Conservation (phyloP, 2,113 vertebrate species). For the Colius striatus region DNA sequence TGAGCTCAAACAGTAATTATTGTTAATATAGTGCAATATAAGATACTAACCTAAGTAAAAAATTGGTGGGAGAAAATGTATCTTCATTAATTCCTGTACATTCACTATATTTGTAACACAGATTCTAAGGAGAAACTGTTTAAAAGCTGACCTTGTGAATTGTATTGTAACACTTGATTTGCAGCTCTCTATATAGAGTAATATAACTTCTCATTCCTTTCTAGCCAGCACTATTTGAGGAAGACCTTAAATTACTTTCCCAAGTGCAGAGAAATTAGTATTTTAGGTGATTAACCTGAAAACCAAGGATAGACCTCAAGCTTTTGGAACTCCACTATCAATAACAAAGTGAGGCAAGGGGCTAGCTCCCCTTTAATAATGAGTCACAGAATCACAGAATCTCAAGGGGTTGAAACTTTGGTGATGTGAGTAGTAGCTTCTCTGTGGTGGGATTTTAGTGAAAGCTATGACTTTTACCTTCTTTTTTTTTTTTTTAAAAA, state of each 20-base stretch:
- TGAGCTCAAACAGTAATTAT: neutral
- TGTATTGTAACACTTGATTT: neutral
- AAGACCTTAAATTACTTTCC: neutral
- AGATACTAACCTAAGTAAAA: neutral
- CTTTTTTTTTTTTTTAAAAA: neutral
- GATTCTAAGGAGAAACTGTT: neutral
- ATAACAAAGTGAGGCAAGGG: neutral
- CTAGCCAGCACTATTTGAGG: neutral
- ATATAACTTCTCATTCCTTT: neutral
- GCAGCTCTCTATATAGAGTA: neutral
- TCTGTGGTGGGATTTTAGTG: neutral
- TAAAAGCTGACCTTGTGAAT: neutral
- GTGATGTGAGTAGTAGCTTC: neutral
- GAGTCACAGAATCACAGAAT: neutral
- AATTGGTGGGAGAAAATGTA: neutral
- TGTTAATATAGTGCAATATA: neutral
- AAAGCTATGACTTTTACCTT: neutral
- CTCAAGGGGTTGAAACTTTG: neutral
- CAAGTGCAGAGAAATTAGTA: neutral
- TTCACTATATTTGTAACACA: neutral
- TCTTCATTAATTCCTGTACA: neutral
- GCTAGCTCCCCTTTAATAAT: neutral
- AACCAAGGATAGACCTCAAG: neutral
- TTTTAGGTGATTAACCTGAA: neutral
- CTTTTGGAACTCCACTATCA: neutral